Base-by-base conservation (phyloP, 2,888 invertebrate genomes). In the Epinotia demarniana region DNA sequence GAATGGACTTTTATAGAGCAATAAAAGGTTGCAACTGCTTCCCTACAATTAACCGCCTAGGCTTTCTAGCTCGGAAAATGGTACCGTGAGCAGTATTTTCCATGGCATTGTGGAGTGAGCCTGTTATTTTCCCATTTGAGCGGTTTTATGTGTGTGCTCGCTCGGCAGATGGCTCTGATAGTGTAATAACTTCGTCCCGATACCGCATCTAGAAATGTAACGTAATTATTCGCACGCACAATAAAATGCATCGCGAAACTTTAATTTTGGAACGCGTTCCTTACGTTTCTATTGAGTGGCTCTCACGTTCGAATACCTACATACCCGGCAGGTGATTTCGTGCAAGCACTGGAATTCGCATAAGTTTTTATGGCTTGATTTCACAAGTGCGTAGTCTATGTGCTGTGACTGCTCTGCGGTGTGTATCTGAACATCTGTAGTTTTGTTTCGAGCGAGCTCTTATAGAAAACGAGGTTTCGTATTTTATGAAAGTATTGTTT, bases 71-170 rank as follows among this genome's bases (percentile, higher is more conserved):
- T 87, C 83, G 88, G 90, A 90, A 92, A 92, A 92, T 79, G 80
- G 79, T 81, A 81, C 82, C 81, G 80, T 82, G 86, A 82, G 84
- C 84, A 77, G 81, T 85, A 85, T 92, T 93, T 93, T 92, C 92
- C 90, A 92, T 86, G 86, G 90, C 87, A 91, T 92, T 92, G 93
- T 92, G 81, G 85, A 85, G 86, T 86, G 91, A 91, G 88, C 90
- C 92, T 92, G 93, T 92, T 92, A 93, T 93, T 94, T 93, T 93
- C 93, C 89, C 93, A 93, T 93, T 92, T 91, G 90, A 92, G 87
- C 86, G 89, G 87, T 91, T 93, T 92, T 93, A 93, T 92, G 87
- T 86, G 88, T 84, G 84, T 86, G 84, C 88, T 88, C 86, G 84
- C 89, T 88, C 85, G 83, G 84, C 85, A 90, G 93, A 93, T 93